phyloP scores from a whole-genome alignment of 2,113 vertebrate species.

The Meriones unguiculatus region DNA sequence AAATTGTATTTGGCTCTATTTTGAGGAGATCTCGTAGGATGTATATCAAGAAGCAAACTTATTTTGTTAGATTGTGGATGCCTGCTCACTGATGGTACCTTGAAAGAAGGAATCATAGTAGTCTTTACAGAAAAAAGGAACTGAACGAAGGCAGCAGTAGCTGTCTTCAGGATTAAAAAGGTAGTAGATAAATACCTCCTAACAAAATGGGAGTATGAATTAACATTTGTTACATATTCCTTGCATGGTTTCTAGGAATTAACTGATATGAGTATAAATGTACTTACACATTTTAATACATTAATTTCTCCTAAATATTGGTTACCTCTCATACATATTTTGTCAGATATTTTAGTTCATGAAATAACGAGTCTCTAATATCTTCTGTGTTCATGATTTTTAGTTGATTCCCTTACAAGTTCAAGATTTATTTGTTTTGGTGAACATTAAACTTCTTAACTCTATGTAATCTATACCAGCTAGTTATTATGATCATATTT shows the following conservation, averaged over 20 bases:
- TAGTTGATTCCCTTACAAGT: constrained; percentile 26
- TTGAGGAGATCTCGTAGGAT: background rate
- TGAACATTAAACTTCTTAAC: background rate
- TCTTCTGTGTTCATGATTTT: background rate
- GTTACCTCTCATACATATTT: background rate
- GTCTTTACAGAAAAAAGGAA: background rate
- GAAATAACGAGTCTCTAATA: constrained; percentile 35
- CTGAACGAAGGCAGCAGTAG: background rate
- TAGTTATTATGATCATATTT: constrained; percentile 37
- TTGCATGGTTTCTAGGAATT: constrained; percentile 6
- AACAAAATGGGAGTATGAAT: background rate
- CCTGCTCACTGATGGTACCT: background rate
- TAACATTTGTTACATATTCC: background rate
- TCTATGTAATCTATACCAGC: background rate
- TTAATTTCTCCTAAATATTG: constrained; percentile 37
- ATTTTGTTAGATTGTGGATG: background rate
- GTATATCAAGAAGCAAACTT: background rate
- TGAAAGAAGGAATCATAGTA: background rate
- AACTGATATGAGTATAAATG: constrained; percentile 20
- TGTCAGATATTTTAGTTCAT: constrained; percentile 1
- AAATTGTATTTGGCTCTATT: background rate
- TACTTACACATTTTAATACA: background rate
- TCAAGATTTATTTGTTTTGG: background rate
- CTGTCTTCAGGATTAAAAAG: background rate
- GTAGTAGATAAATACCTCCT: constrained; percentile 1